phyloP scores from a whole-genome alignment of 2,888 invertebrate species.

The Apodemia mormo region DNA sequence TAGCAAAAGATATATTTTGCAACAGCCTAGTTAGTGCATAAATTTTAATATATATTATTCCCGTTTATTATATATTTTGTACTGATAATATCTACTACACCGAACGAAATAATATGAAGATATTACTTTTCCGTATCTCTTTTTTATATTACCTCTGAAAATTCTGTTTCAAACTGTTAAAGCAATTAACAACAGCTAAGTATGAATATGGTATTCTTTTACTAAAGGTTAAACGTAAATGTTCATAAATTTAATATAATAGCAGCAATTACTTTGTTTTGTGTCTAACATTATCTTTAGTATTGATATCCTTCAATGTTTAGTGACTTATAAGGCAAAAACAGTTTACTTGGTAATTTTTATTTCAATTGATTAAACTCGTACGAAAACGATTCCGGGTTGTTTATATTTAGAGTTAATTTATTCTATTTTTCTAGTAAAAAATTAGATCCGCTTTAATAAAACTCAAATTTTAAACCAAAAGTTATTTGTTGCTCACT shows the following conservation, averaged over 20 bases:
- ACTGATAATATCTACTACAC: not conserved
- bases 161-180: not conserved
- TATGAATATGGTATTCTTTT: not conserved
- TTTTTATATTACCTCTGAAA: slow-evolving; percentile 1
- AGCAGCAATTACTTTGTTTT: not conserved
- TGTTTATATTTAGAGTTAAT: slow-evolving; percentile 1
- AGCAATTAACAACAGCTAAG: not conserved
- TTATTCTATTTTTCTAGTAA: slow-evolving; percentile 4
- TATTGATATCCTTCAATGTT: slow-evolving; percentile 4
- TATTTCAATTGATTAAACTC: slow-evolving; percentile 3
- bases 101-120: slow-evolving; percentile 1
- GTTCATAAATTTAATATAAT: not conserved
- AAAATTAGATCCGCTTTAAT: slow-evolving; percentile 9
- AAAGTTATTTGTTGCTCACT: not conserved
- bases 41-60: not conserved
- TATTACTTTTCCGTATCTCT: not conserved
- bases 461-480: not conserved
- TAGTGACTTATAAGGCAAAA: slow-evolving; percentile 9
- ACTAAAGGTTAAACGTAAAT: no score
- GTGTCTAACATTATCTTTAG: not conserved
- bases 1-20: not conserved
- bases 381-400: slow-evolving; percentile 4
- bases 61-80: not conserved
- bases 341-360: slow-evolving; percentile 6
- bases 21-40: not conserved